Percentiles rank a stretch among this genome's conserved stretches.
Conservation (phyloP, 2,113 vertebrate genomes). For the Syngnathoides biaculeatus region DNA sequence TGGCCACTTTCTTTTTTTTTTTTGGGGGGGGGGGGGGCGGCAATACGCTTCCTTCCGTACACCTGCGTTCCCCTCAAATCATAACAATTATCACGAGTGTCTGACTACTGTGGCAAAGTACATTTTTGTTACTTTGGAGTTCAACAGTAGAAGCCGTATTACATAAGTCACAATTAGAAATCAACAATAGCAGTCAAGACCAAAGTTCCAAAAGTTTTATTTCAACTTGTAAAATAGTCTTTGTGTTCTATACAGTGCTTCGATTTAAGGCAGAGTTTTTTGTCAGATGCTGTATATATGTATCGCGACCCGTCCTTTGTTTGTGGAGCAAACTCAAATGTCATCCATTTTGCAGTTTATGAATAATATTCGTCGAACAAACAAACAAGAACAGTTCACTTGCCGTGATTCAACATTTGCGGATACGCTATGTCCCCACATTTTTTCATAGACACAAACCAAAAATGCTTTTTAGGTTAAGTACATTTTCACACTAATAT, state of each 20-base stretch:
- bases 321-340: no score
- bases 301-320: not conserved
- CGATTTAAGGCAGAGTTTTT: constrained; percentile 2
- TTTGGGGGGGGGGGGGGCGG: no score
- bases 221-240: constrained; percentile 28
- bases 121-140: no score
- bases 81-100: no score
- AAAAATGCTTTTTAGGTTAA: not conserved
- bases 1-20: no score
- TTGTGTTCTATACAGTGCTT: constrained; percentile 22
- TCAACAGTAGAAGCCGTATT: no score
- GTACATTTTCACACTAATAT: not conserved
- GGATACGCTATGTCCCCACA: not conserved
- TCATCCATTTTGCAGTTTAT: not conserved
- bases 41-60: no score
- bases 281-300: not conserved
- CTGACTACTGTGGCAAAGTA: no score
- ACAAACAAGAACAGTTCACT: no score
- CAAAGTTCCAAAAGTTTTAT: constrained; percentile 27
- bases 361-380: no score
- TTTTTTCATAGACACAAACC: not conserved
- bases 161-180: not conserved
- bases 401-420: no score
- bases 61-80: no score
- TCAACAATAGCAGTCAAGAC: not conserved